Percentiles rank a stretch among this genome's conserved stretches.
Evolutionary conservation across 2,113 vertebrate species (phyloP).

Genomic region (Malaclemys terrapin): DNA sequence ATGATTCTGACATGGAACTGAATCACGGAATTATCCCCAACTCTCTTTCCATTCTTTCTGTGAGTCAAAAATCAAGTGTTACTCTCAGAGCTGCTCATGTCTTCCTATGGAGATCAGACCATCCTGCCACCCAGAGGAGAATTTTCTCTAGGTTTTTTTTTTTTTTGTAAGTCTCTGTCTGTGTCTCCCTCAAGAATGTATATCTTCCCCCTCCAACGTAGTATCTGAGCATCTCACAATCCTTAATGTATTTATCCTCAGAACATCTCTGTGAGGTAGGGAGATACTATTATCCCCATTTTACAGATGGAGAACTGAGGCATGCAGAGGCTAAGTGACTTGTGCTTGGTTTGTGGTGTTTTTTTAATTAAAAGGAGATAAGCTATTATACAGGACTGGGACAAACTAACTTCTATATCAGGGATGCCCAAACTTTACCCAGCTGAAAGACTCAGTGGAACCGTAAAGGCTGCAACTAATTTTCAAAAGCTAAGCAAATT

Average conservation of each 20-base stretch:
- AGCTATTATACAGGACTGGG: rapidly evolving
- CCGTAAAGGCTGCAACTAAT: rapidly evolving
- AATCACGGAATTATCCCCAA: not conserved
- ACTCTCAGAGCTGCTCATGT: not conserved
- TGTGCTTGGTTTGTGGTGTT: not conserved
- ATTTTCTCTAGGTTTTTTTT: not conserved
- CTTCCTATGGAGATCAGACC: not conserved
- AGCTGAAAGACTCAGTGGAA: not conserved
- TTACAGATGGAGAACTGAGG: not conserved
- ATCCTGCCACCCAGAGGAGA: not conserved
- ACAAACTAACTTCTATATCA: rapidly evolving
- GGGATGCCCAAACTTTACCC: not conserved
- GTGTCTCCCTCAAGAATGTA: not conserved
- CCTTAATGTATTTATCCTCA: not conserved
- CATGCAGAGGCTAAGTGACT: not conserved
- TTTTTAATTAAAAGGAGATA: not conserved
- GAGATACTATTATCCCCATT: not conserved
- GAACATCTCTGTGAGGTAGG: not conserved
- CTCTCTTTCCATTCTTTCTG: not conserved
- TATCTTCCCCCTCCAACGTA: not conserved
- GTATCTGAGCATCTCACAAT: not conserved
- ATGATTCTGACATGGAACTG: not conserved
- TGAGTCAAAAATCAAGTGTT: not conserved
- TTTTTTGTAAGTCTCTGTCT: not conserved
- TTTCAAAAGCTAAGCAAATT: not conserved